Conservation (phyloP, 2,113 vertebrate species). For the Gnathonemus longibarbis region DNA sequence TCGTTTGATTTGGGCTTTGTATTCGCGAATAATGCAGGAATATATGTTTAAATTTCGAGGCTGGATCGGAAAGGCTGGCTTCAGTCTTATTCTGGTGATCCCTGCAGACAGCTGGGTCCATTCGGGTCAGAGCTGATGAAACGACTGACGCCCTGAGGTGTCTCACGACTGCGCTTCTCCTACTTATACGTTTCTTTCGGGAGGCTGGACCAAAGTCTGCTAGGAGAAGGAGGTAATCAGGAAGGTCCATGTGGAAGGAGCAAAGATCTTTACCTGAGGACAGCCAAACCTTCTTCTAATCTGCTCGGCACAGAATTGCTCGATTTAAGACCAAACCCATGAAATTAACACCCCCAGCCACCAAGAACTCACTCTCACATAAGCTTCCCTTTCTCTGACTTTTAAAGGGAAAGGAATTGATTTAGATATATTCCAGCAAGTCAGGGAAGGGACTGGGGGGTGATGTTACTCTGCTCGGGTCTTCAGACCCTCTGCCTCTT, state of each 20-base stretch:
- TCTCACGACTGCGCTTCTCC: no score
- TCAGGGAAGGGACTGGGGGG: neutral
- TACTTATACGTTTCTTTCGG: conserved; percentile 3
- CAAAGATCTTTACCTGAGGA: conserved; percentile 58
- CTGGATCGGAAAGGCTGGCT: neutral
- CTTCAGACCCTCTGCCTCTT: neutral
- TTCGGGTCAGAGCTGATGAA: conserved; percentile 16
- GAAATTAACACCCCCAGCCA: conserved; percentile 70
- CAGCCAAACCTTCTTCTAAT: conserved; percentile 60
- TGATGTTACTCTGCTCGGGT: neutral
- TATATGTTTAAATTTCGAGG: neutral
- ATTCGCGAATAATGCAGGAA: neutral
- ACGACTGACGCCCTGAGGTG: conserved; percentile 37
- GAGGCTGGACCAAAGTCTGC: conserved; percentile 35
- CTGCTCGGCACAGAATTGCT: conserved; percentile 61
- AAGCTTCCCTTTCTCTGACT: conserved; percentile 23
- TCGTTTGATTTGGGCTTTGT: neutral
- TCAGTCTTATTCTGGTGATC: neutral
- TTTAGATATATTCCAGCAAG: neutral
- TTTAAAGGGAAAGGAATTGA: conserved; percentile 6
- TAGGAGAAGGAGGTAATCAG: conserved; percentile 43
- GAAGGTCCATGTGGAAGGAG: conserved; percentile 42
- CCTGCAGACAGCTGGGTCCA: neutral
- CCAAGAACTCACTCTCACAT: conserved; percentile 56
- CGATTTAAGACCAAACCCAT: conserved; percentile 69